Percentiles rank a stretch among this genome's conserved stretches.
phyloP scores from a whole-genome alignment of 2,888 invertebrate genomes.

The Hemistola chrysoprasaria region DNA sequence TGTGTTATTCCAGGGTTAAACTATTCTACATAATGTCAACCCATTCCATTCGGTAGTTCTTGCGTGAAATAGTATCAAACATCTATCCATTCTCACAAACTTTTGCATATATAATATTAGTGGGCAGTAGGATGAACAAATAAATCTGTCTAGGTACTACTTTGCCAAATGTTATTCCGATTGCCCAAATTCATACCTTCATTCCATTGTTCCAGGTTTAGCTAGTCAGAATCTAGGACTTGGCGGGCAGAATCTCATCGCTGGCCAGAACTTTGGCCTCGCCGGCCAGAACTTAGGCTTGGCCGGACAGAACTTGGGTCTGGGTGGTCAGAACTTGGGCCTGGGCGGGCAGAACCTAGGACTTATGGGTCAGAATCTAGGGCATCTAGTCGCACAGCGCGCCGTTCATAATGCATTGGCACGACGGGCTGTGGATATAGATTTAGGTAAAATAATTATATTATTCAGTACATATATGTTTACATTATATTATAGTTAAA shows the following conservation, averaged over 20 bases:
- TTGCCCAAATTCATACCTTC: no score
- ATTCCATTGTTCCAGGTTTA: conserved; percentile 46
- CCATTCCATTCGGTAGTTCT: no score
- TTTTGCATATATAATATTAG: no score
- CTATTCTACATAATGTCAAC: no score
- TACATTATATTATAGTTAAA: no score
- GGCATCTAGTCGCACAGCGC: conserved; percentile 63
- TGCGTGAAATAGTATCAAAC: no score
- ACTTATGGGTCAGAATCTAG: conserved; percentile 60
- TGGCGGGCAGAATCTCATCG: conserved; percentile 53
- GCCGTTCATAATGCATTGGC: conserved; percentile 72
- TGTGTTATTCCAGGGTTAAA: no score
- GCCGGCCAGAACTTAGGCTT: conserved; percentile 50
- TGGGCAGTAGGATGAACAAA: no score
- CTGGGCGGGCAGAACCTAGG: conserved; percentile 57
- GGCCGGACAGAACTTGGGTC: conserved; percentile 44
- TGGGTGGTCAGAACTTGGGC: conserved; percentile 46
- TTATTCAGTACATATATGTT: no score
- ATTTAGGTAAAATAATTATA: conserved; percentile 29
- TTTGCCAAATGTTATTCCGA: no score
- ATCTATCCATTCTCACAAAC: no score
- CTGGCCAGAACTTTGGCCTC: conserved; percentile 44
- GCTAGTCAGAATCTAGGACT: conserved; percentile 55
- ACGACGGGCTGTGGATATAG: conserved; percentile 63
- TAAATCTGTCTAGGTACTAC: no score